Conservation (phyloP, 1,140 invertebrate species). For the Hermetia illucens region DNA sequence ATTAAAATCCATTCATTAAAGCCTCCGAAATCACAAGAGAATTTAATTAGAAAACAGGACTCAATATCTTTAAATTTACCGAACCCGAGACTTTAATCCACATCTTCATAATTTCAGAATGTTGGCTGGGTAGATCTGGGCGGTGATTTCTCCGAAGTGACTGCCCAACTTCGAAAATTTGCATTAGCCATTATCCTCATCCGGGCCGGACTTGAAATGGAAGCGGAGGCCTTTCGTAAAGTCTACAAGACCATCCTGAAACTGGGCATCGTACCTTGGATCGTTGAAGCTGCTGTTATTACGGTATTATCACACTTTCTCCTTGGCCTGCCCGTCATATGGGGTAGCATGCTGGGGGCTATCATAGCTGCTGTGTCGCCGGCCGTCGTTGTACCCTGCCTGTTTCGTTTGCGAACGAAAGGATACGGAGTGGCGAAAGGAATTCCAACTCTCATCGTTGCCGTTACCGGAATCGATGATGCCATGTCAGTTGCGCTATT, state of each 20-base stretch:
- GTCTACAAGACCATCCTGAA: constrained; percentile 65
- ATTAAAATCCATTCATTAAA: too few species aligned
- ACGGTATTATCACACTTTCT: constrained; percentile 57
- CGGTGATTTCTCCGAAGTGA: constrained; percentile 41
- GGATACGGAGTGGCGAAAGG: constrained; percentile 87
- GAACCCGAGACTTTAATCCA: too few species aligned
- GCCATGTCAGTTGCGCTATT: constrained; percentile 83
- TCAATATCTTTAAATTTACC: too few species aligned
- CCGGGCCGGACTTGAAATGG: constrained; percentile 83
- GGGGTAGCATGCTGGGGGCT: constrained; percentile 75
- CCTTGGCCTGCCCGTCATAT: constrained; percentile 72
- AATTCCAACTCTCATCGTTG: constrained; percentile 90
- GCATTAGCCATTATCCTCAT: constrained; percentile 85
- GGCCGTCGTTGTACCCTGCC: constrained; percentile 84
- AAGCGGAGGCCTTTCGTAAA: constrained; percentile 67
- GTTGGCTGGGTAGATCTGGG: constrained; percentile 57
- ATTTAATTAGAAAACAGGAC: too few species aligned
- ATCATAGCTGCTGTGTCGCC: constrained; percentile 86
- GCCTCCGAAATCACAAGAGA: too few species aligned
- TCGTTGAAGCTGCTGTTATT: constrained; percentile 58
- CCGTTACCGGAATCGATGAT: constrained; percentile 65
- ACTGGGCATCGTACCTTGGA: constrained; percentile 73
- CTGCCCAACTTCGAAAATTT: constrained; percentile 61
- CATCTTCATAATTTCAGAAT: constrained; percentile 37
- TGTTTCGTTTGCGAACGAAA: constrained; percentile 66